Conservation (phyloP, 2,797 vertebrate species). For the Nannoperca obscura region DNA sequence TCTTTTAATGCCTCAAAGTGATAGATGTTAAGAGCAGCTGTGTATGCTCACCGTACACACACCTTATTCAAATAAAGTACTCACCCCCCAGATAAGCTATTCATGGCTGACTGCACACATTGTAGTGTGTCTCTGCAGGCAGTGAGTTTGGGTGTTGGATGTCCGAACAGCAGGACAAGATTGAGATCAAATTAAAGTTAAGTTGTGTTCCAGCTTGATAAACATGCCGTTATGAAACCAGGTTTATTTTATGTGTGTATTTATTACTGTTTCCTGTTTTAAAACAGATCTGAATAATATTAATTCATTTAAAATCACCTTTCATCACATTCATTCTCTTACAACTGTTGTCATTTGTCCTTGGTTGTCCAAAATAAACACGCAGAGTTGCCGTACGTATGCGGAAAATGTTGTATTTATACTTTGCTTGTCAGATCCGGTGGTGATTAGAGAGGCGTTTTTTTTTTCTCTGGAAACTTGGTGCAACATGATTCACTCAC, state of each 20-base stretch:
- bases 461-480: not conserved
- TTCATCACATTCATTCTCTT: not conserved
- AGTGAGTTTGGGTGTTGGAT: constrained; percentile 5
- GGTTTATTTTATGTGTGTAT: constrained; percentile 4
- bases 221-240: not conserved
- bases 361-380: constrained; percentile 10
- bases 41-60: constrained; percentile 30
- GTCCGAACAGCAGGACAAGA: not conserved
- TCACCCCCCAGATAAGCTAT: constrained; percentile 3
- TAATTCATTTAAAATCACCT: not conserved
- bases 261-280: constrained; percentile 1
- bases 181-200: constrained; percentile 1
- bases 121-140: not conserved
- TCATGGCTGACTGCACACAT: constrained; percentile 4
- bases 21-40: not conserved
- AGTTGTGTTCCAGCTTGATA: not conserved
- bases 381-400: not conserved
- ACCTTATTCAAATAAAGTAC: constrained; percentile 56
- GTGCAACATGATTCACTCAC: constrained; percentile 19
- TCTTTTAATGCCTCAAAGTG: constrained; percentile 3
- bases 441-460: not conserved
- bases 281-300: not conserved
- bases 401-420: not conserved
- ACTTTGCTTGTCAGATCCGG: not conserved
- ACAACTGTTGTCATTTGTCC: not conserved